Conservation (phyloP, 2,888 invertebrate genomes). For the Lottia scabra region DNA sequence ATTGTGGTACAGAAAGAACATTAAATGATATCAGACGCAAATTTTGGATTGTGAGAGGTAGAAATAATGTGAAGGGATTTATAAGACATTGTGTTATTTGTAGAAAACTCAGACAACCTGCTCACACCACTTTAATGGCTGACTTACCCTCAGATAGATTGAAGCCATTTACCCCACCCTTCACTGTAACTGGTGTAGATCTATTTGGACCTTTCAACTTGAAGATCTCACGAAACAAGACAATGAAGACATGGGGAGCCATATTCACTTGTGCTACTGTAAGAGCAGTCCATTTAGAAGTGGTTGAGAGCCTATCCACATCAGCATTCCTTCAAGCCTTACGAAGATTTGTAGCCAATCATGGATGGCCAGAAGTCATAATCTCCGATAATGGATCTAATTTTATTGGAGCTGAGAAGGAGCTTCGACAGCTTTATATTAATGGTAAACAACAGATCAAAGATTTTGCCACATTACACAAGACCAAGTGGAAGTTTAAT, state of each 20-base stretch:
- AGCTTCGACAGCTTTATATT: not conserved
- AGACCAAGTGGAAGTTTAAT: constrained; percentile 14
- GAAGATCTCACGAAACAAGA: constrained; percentile 4
- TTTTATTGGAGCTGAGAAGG: constrained; percentile 8
- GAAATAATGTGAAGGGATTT: constrained; percentile 6
- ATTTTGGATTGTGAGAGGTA: constrained; percentile 12
- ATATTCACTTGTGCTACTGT: constrained; percentile 17
- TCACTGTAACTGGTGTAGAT: constrained; percentile 11
- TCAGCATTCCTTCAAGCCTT: constrained; percentile 1
- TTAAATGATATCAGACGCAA: constrained; percentile 3
- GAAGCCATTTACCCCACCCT: too few relatives aligned
- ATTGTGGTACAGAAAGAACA: constrained; percentile 16
- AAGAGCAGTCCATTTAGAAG: constrained; percentile 1
- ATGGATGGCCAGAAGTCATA: constrained; percentile 9
- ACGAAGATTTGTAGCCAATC: not conserved
- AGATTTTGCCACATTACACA: constrained; percentile 11
- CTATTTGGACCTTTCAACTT: not conserved
- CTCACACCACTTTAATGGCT: constrained; percentile 11
- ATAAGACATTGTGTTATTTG: constrained; percentile 10
- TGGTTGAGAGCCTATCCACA: not conserved
- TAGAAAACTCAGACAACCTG: not conserved
- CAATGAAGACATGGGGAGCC: not conserved
- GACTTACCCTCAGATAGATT: not conserved
- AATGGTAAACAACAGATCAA: constrained; percentile 12
- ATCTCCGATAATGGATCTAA: constrained; percentile 17